A percentile compares a stretch with the other conserved stretches of the same genome.
Evolutionary conservation across 2,113 vertebrate genomes (phyloP).

Genomic region (Apodemus sylvaticus): DNA sequence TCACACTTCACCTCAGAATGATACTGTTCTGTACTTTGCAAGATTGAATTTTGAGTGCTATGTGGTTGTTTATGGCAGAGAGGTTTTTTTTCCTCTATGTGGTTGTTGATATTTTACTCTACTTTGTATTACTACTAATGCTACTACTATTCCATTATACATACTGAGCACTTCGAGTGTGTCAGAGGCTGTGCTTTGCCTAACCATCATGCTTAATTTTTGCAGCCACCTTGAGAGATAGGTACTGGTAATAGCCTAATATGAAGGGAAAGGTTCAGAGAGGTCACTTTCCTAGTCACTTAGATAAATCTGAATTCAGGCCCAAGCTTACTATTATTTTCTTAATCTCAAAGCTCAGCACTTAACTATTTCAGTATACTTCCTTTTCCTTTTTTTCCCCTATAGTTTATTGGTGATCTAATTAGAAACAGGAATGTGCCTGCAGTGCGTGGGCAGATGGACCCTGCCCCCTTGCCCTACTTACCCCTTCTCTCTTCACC

Average conservation of each 20-base stretch:
- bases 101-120: not conserved
- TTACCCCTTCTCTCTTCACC: not conserved
- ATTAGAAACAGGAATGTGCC: constrained; percentile 34
- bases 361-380: not conserved
- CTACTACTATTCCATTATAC: not conserved
- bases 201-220: not conserved
- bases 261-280: not conserved
- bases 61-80: not conserved
- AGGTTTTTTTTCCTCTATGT: not conserved
- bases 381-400: constrained; percentile 30
- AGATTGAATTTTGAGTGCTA: not conserved
- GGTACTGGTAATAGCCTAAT: not conserved
- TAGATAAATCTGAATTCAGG: not conserved
- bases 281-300: constrained; percentile 22
- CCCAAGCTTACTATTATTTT: not conserved
- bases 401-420: not conserved
- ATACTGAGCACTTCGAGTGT: not conserved
- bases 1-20: not conserved
- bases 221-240: not conserved
- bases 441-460: not conserved
- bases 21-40: not conserved
- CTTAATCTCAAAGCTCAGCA: not conserved
- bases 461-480: not conserved
- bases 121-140: not conserved
- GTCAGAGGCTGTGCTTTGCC: not conserved